Percentiles rank a stretch among this genome's conserved stretches.
These are phyloP conservation scores for Galagoides demidoff DNA, from an alignment of 2,797 vertebrate genomes.

Conservation along the genomic window DNA sequence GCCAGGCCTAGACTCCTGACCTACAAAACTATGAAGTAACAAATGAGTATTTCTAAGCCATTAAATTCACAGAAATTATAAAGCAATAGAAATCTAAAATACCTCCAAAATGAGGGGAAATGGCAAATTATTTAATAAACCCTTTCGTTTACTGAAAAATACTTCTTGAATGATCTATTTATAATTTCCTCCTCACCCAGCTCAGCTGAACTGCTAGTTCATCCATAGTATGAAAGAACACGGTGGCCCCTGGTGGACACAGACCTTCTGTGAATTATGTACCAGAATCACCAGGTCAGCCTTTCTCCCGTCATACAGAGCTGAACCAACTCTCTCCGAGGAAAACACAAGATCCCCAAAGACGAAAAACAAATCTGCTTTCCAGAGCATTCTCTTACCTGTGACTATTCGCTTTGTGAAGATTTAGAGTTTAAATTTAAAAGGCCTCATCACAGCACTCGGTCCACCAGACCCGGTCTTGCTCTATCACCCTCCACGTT, in stretches of 20 bases:
- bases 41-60: background rate
- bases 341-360: background rate
- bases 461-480: background rate
- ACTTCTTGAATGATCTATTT: background rate
- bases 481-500: background rate
- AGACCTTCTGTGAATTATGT: background rate
- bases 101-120: background rate
- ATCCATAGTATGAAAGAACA: background rate
- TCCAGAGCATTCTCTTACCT: background rate
- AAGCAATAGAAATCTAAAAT: background rate
- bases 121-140: background rate
- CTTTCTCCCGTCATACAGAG: background rate
- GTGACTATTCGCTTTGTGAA: background rate
- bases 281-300: background rate
- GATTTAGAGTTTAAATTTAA: background rate
- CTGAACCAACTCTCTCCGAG: background rate
- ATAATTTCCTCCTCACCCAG: background rate
- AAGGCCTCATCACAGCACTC: background rate
- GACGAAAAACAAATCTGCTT: background rate
- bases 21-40: background rate
- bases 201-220: background rate
- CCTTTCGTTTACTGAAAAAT: background rate
- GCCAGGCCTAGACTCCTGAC: background rate
- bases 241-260: accelerated
- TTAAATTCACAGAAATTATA: background rate